Conservation (phyloP, 2,113 vertebrate species). For the Rhea americana region DNA sequence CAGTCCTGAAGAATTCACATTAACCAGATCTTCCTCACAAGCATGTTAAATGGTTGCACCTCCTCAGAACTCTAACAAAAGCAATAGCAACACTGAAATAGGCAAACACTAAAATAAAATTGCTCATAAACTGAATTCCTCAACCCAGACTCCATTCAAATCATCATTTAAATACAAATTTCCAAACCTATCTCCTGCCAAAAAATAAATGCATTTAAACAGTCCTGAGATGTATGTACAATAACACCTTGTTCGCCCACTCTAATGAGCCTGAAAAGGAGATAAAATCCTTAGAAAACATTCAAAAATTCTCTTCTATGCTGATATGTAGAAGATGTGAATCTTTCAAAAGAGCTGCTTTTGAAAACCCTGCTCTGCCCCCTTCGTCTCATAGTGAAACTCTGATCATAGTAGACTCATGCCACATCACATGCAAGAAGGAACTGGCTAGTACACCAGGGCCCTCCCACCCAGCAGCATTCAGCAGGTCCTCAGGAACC, state of each 20-base stretch:
- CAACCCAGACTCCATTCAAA: not conserved
- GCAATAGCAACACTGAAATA: not conserved
- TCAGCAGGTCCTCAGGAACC: not conserved
- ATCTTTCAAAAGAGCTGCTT: not conserved
- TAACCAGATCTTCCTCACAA: not conserved
- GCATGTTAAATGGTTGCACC: not conserved
- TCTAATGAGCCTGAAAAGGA: not conserved
- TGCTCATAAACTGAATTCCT: conserved; percentile 42
- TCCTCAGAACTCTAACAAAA: not conserved
- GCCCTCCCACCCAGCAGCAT: not conserved
- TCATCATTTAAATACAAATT: conserved; percentile 22
- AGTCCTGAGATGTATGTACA: not conserved
- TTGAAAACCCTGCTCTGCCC: not conserved
- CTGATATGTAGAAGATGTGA: not conserved
- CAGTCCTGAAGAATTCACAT: not conserved
- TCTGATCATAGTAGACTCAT: not conserved
- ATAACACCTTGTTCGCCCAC: not conserved
- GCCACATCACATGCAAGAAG: not conserved
- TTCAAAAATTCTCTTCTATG: not conserved
- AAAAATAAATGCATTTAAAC: conserved; percentile 12
- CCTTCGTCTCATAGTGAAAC: not conserved
- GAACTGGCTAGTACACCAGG: not conserved
- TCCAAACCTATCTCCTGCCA: not conserved
- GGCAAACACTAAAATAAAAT: conserved; percentile 16
- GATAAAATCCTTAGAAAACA: conserved; percentile 6